Conservation (phyloP, 2,113 vertebrate genomes). For the Notechis scutatus region DNA sequence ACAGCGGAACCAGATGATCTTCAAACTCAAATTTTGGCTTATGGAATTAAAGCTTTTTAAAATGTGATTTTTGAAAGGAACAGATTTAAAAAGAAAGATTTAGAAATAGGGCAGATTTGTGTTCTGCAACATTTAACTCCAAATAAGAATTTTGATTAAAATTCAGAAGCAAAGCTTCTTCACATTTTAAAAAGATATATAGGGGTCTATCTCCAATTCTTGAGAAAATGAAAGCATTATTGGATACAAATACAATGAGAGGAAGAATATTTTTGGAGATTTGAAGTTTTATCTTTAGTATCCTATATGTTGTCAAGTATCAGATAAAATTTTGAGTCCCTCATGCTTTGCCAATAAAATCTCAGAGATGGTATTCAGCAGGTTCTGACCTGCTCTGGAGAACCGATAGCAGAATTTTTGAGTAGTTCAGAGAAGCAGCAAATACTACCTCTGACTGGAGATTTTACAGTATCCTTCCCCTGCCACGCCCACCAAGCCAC, state of each 20-base stretch:
- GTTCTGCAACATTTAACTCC: background rate
- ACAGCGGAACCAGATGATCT: background rate
- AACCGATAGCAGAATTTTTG: no score
- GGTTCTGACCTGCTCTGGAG: no score
- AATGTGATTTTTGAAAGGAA: background rate
- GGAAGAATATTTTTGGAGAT: background rate
- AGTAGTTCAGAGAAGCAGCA: no score
- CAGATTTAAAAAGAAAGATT: background rate
- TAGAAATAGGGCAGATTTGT: background rate
- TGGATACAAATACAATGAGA: background rate
- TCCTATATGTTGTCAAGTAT: background rate
- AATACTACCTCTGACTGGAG: no score
- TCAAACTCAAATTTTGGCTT: background rate
- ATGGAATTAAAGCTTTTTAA: background rate
- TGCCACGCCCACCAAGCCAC: no score
- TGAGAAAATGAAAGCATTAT: background rate
- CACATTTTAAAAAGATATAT: background rate
- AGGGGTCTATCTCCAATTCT: background rate
- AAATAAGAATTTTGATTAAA: background rate
- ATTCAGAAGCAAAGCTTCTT: background rate
- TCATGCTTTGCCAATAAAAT: background rate
- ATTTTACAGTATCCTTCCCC: no score
- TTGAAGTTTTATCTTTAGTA: background rate
- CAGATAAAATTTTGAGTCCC: background rate
- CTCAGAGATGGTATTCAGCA: background rate